Evolutionary conservation across 2,888 invertebrate species (phyloP).

Genomic region (Caenorhabditis uteleia): DNA sequence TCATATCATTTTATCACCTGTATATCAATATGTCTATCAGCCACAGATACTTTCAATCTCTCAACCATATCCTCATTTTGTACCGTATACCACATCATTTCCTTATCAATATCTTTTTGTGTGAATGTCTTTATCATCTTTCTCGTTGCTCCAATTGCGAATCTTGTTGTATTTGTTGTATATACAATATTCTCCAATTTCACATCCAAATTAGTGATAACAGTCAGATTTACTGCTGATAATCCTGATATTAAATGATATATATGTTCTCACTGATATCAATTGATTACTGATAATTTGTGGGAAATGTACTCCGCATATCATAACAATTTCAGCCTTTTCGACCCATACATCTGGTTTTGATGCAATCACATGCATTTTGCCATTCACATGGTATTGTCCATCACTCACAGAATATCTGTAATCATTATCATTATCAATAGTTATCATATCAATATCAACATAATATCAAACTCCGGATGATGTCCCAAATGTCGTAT

Average conservation of each 20-base stretch:
- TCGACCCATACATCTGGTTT: conserved; percentile 55
- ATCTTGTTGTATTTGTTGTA: conserved; percentile 23
- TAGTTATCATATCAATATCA: not conserved
- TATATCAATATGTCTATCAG: conserved; percentile 31
- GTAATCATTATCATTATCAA: not conserved
- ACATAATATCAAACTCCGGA: conserved; percentile 27
- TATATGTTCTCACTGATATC: too few relatives aligned
- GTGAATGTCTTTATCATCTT: conserved; percentile 37
- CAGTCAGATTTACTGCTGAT: conserved; percentile 41
- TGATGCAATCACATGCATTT: conserved; percentile 41
- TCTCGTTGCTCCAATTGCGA: conserved; percentile 17
- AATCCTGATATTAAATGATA: conserved; percentile 7
- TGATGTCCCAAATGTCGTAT: conserved; percentile 54
- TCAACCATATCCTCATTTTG: conserved; percentile 28
- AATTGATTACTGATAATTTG: conserved; percentile 10
- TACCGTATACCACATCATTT: conserved; percentile 28
- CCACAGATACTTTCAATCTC: conserved; percentile 34
- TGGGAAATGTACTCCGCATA: conserved; percentile 23
- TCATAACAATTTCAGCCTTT: conserved; percentile 16
- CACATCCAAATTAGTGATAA: conserved; percentile 55
- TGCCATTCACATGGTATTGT: conserved; percentile 43
- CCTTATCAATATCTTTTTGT: conserved; percentile 33
- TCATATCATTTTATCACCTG: conserved; percentile 3
- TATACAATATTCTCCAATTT: conserved; percentile 46
- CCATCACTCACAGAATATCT: conserved; percentile 65